Percentiles rank a stretch among this genome's conserved stretches.
Evolutionary conservation across 1,140 invertebrate species (phyloP).

Genomic region (Drosophila dunni): DNA sequence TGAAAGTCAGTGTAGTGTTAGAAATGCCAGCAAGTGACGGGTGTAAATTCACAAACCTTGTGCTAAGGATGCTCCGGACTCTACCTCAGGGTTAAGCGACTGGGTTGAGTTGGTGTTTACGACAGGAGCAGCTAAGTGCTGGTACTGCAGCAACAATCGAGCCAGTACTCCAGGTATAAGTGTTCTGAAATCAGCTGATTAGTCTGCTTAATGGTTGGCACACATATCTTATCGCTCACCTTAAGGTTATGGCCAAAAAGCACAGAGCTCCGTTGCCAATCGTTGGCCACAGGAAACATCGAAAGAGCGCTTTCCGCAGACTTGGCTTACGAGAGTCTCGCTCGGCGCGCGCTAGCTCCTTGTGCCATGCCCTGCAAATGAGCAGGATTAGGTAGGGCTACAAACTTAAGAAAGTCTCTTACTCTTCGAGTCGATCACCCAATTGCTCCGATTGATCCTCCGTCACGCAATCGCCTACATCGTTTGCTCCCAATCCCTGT

Average conservation of each 20-base stretch:
- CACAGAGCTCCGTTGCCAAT: constrained; percentile 84
- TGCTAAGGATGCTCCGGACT: too few species aligned
- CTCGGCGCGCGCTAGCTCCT: constrained; percentile 84
- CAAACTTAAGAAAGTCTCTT: too few species aligned
- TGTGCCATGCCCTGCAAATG: constrained; percentile 85
- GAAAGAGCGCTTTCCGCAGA: constrained; percentile 84
- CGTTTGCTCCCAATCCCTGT: too few species aligned
- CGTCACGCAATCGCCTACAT: too few species aligned
- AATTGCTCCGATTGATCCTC: too few species aligned
- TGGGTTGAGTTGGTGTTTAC: constrained; percentile 15
- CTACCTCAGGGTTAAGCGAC: constrained; percentile 32
- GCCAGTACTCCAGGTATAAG: constrained; percentile 85
- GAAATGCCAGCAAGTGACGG: constrained; percentile 11
- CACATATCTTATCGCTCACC: constrained; percentile 66
- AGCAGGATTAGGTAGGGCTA: neutral
- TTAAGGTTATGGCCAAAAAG: constrained; percentile 84
- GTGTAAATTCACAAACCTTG: constrained; percentile 5
- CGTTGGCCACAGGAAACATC: constrained; percentile 84
- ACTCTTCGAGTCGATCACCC: too few species aligned
- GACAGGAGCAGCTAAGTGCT: constrained; percentile 18
- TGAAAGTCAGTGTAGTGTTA: neutral
- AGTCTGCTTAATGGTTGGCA: neutral
- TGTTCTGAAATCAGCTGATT: constrained; percentile 65
- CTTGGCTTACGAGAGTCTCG: constrained; percentile 80
- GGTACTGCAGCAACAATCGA: constrained; percentile 82